phyloP scores from a whole-genome alignment of 2,113 vertebrate genomes.

The Pseudolaguvia tuberculata region DNA sequence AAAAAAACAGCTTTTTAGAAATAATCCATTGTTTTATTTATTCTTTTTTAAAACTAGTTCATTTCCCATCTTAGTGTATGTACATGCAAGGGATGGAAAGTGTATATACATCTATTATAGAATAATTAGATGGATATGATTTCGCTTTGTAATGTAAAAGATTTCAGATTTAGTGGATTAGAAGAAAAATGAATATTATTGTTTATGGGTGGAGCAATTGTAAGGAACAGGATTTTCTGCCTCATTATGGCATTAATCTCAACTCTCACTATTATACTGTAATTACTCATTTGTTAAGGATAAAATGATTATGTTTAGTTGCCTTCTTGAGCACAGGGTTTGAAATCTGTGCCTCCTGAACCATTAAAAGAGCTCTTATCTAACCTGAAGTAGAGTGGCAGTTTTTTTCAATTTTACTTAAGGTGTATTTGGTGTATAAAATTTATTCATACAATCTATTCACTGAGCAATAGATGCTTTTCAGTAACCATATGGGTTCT shows the following conservation, averaged over 20 bases:
- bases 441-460: background rate
- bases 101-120: background rate
- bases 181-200: slow-evolving; percentile 63
- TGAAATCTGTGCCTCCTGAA: slow-evolving; percentile 36
- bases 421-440: too few relatives aligned
- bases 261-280: slow-evolving; percentile 56
- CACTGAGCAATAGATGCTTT: slow-evolving; percentile 17
- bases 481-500: slow-evolving; percentile 26
- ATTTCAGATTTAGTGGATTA: slow-evolving; percentile 56
- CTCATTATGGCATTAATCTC: slow-evolving; percentile 65
- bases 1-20: slow-evolving; percentile 27
- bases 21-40: background rate
- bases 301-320: slow-evolving; percentile 64
- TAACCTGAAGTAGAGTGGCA: background rate
- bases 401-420: background rate
- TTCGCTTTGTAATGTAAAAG: slow-evolving; percentile 46
- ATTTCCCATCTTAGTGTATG: background rate
- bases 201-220: slow-evolving; percentile 61
- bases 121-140: background rate
- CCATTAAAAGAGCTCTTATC: slow-evolving; percentile 29
- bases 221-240: slow-evolving; percentile 65
- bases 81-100: background rate
- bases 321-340: slow-evolving; percentile 48
- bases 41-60: background rate
- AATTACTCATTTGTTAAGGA: slow-evolving; percentile 63